Evolutionary conservation across 2,888 invertebrate species (phyloP).

Genomic region (Microchrysa polita): DNA sequence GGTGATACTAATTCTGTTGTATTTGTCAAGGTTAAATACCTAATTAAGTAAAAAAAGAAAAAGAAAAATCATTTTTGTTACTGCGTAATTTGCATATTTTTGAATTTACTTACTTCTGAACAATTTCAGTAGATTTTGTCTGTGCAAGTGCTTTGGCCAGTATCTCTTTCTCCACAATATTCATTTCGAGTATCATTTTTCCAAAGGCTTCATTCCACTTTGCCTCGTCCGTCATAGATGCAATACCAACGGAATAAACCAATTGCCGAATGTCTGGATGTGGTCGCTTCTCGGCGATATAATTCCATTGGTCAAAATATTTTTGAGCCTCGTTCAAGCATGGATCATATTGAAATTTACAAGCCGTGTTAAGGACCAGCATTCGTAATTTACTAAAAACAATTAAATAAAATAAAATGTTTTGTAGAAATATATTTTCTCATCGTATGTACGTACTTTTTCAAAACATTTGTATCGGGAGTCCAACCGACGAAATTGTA

Average conservation of each 20-base stretch:
- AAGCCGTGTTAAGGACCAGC: neutral
- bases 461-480: neutral
- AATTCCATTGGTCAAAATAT: neutral
- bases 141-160: neutral
- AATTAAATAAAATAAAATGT: no score
- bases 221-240: neutral
- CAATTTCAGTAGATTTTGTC: neutral
- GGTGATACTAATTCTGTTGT: neutral
- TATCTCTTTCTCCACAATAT: neutral
- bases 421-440: no score
- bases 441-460: neutral
- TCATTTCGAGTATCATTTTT: neutral
- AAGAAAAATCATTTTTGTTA: neutral
- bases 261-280: neutral
- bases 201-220: neutral
- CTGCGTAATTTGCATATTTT: no score
- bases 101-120: neutral
- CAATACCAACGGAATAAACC: neutral
- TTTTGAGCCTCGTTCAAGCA: neutral
- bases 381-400: slow-evolving; percentile 7
- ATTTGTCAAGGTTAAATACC: neutral
- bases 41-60: neutral
- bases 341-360: neutral
- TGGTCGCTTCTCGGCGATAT: neutral
- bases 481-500: neutral